Conservation (phyloP, 2,888 invertebrate species). For the Holacanthella duospinosa region DNA sequence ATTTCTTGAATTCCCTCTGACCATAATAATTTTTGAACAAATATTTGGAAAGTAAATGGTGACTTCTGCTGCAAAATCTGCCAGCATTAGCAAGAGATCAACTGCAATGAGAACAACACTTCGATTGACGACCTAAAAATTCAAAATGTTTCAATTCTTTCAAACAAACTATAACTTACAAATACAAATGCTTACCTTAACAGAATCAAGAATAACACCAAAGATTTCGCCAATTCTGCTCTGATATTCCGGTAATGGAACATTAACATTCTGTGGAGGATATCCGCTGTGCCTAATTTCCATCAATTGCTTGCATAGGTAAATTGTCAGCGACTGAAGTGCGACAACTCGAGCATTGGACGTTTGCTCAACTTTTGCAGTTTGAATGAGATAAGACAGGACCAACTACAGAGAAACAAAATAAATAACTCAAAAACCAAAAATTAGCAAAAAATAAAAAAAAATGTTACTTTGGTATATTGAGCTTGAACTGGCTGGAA, state of each 20-base stretch:
- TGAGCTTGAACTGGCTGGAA: slow-evolving; percentile 53
- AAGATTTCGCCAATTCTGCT: slow-evolving; percentile 53
- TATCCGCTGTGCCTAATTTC: slow-evolving; percentile 41
- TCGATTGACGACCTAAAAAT: slow-evolving; percentile 62
- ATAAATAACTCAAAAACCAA: no score
- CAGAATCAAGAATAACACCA: slow-evolving; percentile 55
- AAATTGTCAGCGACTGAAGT: slow-evolving; percentile 69
- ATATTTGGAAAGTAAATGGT: slow-evolving; percentile 62
- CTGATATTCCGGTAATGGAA: slow-evolving; percentile 46
- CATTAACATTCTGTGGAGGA: slow-evolving; percentile 28
- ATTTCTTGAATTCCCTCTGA: neutral
- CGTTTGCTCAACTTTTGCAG: slow-evolving; percentile 78
- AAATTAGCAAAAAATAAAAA: neutral
- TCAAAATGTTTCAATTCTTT: neutral
- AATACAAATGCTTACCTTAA: slow-evolving; percentile 48
- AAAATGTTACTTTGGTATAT: slow-evolving; percentile 67
- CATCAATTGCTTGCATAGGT: slow-evolving; percentile 55
- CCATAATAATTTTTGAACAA: slow-evolving; percentile 7
- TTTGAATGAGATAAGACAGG: slow-evolving; percentile 71
- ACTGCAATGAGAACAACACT: slow-evolving; percentile 73
- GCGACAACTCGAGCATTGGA: slow-evolving; percentile 60
- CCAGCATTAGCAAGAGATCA: slow-evolving; percentile 64
- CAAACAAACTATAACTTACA: neutral
- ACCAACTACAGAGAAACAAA: slow-evolving; percentile 49
- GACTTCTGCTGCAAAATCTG: slow-evolving; percentile 65